phyloP scores from a whole-genome alignment of 2,888 invertebrate species.

The Lagria hirta region DNA sequence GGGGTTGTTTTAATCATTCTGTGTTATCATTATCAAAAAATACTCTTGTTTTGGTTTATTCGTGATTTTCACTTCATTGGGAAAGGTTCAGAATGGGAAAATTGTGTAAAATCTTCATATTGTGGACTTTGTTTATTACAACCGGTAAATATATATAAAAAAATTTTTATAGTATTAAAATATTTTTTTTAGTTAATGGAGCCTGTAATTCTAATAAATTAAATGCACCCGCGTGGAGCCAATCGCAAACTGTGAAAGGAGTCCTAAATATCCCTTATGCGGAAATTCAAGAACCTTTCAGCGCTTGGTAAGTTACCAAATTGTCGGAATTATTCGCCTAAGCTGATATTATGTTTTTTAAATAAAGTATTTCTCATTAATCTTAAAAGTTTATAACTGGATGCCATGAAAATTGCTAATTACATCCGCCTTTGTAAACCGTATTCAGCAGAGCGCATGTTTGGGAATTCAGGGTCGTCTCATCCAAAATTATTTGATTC shows the following conservation, averaged over 20 bases:
- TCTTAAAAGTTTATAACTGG: too few relatives aligned
- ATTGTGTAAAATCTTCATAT: conserved; percentile 1
- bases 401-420: too few relatives aligned
- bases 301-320: conserved; percentile 80
- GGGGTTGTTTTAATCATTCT: conserved; percentile 12
- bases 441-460: too few relatives aligned
- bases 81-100: conserved; percentile 10
- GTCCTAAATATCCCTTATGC: conserved; percentile 88
- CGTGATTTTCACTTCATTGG: conserved; percentile 3
- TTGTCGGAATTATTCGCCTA: too few relatives aligned
- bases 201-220: conserved; percentile 11
- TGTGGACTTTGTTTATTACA: neutral
- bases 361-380: too few relatives aligned
- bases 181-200: conserved; percentile 10
- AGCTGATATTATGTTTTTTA: too few relatives aligned
- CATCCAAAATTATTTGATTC: too few relatives aligned
- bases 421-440: too few relatives aligned
- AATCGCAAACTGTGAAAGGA: conserved; percentile 75
- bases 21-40: conserved; percentile 10
- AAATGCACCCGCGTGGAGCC: conserved; percentile 59
- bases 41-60: conserved; percentile 16
- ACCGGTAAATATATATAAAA: conserved; percentile 1
- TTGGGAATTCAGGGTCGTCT: too few relatives aligned
- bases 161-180: neutral
- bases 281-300: conserved; percentile 89